Evolutionary conservation across 1,140 invertebrate genomes (phyloP).

Genomic region (Chrysopa pallens): DNA sequence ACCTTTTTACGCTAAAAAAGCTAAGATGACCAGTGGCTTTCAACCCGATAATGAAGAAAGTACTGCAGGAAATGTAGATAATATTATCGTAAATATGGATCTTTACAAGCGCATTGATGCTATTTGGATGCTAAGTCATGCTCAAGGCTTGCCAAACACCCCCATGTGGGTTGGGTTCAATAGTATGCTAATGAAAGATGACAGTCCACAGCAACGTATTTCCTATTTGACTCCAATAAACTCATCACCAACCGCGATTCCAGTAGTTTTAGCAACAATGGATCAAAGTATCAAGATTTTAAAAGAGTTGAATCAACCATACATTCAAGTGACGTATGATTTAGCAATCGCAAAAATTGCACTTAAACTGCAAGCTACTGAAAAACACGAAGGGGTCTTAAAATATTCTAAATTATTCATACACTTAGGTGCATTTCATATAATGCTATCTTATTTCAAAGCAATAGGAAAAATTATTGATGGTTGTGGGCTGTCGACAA

Average conservation of each 20-base stretch:
- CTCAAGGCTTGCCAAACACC: conserved; percentile 5
- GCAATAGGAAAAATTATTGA: conserved; percentile 25
- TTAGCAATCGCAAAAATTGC: conserved; percentile 22
- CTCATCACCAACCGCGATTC: conserved; percentile 13
- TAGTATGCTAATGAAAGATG: conserved; percentile 6
- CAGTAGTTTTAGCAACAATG: conserved; percentile 18
- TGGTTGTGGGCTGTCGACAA: conserved; percentile 21
- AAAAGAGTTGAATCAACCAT: conserved; percentile 12
- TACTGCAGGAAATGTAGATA: too few species aligned
- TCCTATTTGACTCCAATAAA: conserved; percentile 17
- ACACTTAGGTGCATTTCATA: conserved; percentile 26
- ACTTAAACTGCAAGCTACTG: conserved; percentile 18
- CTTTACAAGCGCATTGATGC: conserved; percentile 2
- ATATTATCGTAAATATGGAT: neutral
- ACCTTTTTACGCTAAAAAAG: conserved; percentile 1
- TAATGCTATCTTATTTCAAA: conserved; percentile 27
- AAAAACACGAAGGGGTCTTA: too few species aligned
- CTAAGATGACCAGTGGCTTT: conserved; percentile 3
- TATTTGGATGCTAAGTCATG: conserved; percentile 10
- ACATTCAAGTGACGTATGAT: conserved; percentile 19
- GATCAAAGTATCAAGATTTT: conserved; percentile 9
- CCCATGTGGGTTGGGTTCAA: conserved; percentile 14
- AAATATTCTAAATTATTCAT: conserved; percentile 24
- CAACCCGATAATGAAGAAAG: neutral
- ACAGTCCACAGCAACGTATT: conserved; percentile 9